Evolutionary conservation across 2,797 vertebrate genomes (phyloP), one percentile per base, ranked within the genome.

Genomic region (Sitta carolinensis): DNA sequence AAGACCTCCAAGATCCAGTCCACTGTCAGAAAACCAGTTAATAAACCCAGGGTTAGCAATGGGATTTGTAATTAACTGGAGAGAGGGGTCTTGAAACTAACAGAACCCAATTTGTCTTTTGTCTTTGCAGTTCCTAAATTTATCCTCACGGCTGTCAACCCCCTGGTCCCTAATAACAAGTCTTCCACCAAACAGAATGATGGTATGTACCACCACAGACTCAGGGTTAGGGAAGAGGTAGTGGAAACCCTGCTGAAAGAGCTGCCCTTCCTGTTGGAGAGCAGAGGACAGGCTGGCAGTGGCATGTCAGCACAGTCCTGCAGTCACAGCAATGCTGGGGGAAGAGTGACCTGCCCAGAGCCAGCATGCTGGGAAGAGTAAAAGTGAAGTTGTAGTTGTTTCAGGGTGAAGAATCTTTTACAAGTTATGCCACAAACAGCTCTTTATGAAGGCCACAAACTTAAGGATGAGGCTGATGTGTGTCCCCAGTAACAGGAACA

Each of bases 101-200:
- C 45, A 62, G 67, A 57, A 64, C 11, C 19, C 40, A 48, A 61
- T 84, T 63, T 87, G 78, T 96, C 74, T 96, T 94, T 96, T 66
- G 27, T 93, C 50, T 89, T 97, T 97, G 77, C 91, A 98, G 98
- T 98, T 97, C 98, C 98, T 86, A 98, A 97, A 95, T 93, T 97
- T 74, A 98, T 99, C 94, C 97, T 99, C 59, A 98, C 94, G 13
- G 99, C 98, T 69, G 98, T 98, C 50, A 98, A 99, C 88, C 97
- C 98, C 16, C 77, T 96, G 91, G 12, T 68, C 86, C 95, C 95
- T 19, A 36, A 95, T n/a, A 83, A 77, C 67, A 93, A 95, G 34
- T 94, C 98, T 81, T 93, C 97, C 7, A 11, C 84, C 92, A 97
- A 94, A 72, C 92, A 97, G 95, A 96, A 97, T 3, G 70, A 97